phyloP scores from a whole-genome alignment of 2,113 vertebrate genomes.

The Theristicus caerulescens region DNA sequence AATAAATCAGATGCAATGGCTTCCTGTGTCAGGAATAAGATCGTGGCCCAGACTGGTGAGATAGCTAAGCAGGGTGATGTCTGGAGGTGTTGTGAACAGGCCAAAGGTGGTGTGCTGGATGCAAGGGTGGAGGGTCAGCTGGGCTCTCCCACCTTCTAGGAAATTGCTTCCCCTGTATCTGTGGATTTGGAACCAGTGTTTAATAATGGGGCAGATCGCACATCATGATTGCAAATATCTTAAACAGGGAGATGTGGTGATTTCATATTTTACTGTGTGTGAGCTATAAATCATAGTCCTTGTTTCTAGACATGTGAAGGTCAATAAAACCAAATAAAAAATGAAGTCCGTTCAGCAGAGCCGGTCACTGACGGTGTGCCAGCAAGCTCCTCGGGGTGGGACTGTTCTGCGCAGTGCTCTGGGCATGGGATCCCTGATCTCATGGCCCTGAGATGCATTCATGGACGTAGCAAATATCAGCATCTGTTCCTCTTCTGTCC shows the following conservation, averaged over 20 bases:
- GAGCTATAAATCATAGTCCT: background rate
- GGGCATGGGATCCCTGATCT: rapidly evolving
- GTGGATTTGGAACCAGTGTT: background rate
- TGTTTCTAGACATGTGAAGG: background rate
- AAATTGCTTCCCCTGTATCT: background rate
- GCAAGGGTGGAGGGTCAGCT: background rate
- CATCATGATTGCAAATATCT: background rate
- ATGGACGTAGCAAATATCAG: background rate
- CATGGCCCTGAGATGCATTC: rapidly evolving
- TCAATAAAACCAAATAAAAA: background rate
- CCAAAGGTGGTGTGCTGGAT: background rate
- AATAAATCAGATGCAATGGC: background rate
- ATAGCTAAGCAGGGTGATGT: background rate
- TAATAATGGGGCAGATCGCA: background rate
- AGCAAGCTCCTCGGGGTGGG: background rate
- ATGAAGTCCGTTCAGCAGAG: background rate
- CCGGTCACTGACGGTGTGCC: background rate
- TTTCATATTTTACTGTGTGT: background rate
- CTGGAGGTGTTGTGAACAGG: background rate
- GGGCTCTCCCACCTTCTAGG: background rate
- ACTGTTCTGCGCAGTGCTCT: background rate
- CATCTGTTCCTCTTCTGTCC: background rate
- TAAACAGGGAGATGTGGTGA: background rate
- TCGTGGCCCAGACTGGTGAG: background rate
- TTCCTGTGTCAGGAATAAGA: background rate